Conservation (phyloP, 2,113 vertebrate species). For the Serranochromis macrocephalus region DNA sequence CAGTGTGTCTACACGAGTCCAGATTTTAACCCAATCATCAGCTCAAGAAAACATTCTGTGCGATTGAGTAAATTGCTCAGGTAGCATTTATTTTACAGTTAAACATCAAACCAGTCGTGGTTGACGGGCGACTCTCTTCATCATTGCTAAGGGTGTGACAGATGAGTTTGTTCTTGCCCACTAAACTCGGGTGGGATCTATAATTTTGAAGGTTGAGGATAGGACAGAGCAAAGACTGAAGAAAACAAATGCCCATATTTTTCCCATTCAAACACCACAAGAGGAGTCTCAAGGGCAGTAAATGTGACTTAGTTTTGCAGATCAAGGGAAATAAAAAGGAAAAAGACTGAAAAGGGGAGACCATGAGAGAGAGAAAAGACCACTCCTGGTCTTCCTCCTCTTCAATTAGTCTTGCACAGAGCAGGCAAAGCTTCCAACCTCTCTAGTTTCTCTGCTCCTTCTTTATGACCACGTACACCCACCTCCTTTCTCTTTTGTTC, state of each 20-base stretch:
- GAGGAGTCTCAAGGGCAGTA: constrained; percentile 65
- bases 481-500: constrained; percentile 27
- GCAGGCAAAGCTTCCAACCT: constrained; percentile 45
- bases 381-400: constrained; percentile 46
- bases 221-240: background rate
- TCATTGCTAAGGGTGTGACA: background rate
- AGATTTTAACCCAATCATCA: background rate
- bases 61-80: background rate
- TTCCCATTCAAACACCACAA: constrained; percentile 32
- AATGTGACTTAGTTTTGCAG: constrained; percentile 60
- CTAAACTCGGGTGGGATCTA: background rate
- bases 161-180: background rate
- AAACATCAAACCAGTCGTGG: background rate
- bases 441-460: constrained; percentile 33
- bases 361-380: constrained; percentile 44
- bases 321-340: constrained; percentile 41
- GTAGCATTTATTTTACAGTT: background rate
- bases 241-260: constrained; percentile 9
- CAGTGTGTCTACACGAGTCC: background rate
- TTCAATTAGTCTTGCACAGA: constrained; percentile 54
- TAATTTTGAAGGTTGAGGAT: background rate
- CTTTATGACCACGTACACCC: constrained; percentile 19
- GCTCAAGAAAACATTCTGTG: background rate
- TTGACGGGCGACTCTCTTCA: background rate
- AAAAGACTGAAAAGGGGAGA: constrained; percentile 33